These are phyloP conservation scores for Hycleus phaleratus DNA, from an alignment of 1,140 invertebrate species.

Conservation along the genomic window DNA sequence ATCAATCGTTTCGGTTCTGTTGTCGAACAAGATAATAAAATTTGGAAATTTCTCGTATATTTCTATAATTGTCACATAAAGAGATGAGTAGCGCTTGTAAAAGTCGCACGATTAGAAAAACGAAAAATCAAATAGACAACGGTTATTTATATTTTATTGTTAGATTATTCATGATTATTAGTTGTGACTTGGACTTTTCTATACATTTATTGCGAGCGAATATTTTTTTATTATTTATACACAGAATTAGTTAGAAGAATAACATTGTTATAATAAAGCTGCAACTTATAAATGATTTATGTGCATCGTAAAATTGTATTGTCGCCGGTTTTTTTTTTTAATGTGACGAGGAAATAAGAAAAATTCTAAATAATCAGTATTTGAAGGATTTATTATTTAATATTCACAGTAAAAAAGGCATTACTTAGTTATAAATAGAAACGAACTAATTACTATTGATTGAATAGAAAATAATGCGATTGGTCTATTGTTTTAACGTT, in stretches of 20 bases:
- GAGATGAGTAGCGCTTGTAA: too few species aligned
- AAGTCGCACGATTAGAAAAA: too few species aligned
- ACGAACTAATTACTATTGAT: background rate
- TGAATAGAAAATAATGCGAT: background rate
- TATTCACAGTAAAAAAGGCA: constrained; percentile 15
- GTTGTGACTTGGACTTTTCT: constrained; percentile 1
- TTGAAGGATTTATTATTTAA: constrained; percentile 8
- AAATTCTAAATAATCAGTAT: constrained; percentile 1
- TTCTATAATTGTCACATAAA: too few species aligned
- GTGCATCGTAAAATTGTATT: constrained; percentile 3
- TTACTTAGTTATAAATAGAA: constrained; percentile 12
- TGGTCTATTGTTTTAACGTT: background rate
- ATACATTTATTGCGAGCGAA: background rate
- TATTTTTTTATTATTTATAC: background rate
- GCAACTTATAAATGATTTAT: constrained; percentile 6
- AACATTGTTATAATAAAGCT: constrained; percentile 2
- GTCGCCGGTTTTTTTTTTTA: too few species aligned
- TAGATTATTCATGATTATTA: constrained; percentile 19
- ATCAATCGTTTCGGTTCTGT: background rate
- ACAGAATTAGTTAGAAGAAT: constrained; percentile 2
- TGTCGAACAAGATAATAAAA: too few species aligned
- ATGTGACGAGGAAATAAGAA: too few species aligned
- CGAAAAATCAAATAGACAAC: background rate
- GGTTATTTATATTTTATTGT: constrained; percentile 17
- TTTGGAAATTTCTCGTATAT: too few species aligned